Base-by-base conservation (phyloP, 1,140 invertebrate species). In the Zaprionus inermis region DNA sequence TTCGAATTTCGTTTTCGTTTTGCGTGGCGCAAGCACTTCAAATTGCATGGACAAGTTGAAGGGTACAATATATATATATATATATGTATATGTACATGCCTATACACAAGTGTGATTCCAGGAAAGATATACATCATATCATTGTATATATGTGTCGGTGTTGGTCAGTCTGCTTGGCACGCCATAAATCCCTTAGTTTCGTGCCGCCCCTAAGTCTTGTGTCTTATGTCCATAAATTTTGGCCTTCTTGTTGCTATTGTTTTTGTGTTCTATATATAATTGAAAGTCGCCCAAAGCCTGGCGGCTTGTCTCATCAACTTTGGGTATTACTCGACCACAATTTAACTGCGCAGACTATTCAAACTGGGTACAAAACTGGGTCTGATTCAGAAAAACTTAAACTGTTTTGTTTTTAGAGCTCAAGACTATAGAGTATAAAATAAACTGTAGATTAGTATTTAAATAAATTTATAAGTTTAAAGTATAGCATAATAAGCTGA, bases 191-290 rank as follows among this genome's bases (percentile, higher is more conserved):
- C 85, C 68, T 74, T 71, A 64, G 73, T 57, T 58, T 52, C 41
- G 59, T 20, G 74, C 83, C 84, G 85, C 85, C 84, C 59, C 71
- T 88, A 86, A 86, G 83, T 72, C 83, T 73, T 78, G 56, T 18
- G 83, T 66, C 83, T 89, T 86, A 89, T 72, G 51, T 52, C 61
- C 71, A 74, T 85, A 85, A 88, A 78, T 89, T 72, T 78, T 36
- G 36, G 51, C 30, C 24, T 52, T 67, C 63, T 16, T 16, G 55
- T 74, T 28, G 24, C 5, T 28, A 5, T 28, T 24, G 1, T 75
- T 38, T 36, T 36, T 3, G 51, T n/a, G 22, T 41, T 64, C 49
- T 12, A 30, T 22, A 28, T 30, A 44, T 44, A 44, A 44, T 44
- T 18, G 11, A 46, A 65, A 65, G 52, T 65, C 30, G 20, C 22